Conservation (phyloP, 2,888 invertebrate genomes). For the Spatulosminthurus flaviceps region DNA sequence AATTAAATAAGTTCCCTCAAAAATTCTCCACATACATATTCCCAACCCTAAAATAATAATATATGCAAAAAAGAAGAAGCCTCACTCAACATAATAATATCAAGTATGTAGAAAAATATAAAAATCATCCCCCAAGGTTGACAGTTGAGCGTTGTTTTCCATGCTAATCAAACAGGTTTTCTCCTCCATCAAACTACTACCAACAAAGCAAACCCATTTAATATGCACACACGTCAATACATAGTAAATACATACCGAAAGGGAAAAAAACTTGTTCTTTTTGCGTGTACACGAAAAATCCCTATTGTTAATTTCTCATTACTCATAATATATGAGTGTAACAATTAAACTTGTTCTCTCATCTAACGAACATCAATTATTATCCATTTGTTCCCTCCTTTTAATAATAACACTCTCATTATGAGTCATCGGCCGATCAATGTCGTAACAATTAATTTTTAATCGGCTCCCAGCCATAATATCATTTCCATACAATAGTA, state of each 20-base stretch:
- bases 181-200: background rate
- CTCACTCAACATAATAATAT: too few species aligned
- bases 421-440: conserved; percentile 5
- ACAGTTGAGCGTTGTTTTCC: background rate
- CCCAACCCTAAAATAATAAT: too few species aligned
- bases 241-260: background rate
- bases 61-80: too few species aligned
- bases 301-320: background rate
- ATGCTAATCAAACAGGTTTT: conserved; percentile 19
- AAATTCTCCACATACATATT: too few species aligned
- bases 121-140: conserved; percentile 8
- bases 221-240: background rate
- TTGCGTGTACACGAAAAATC: background rate
- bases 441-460: too few species aligned
- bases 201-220: too few species aligned
- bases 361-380: background rate
- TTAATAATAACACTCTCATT: background rate
- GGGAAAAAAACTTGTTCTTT: conserved; percentile 3
- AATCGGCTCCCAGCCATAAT: too few species aligned
- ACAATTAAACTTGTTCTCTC: background rate
- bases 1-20: background rate
- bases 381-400: background rate
- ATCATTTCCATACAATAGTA: too few species aligned
- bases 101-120: background rate
- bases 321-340: background rate